Percentiles rank a stretch among this genome's conserved stretches.
Evolutionary conservation across 2,113 vertebrate genomes (phyloP).

Genomic region (Sebastes fasciatus): DNA sequence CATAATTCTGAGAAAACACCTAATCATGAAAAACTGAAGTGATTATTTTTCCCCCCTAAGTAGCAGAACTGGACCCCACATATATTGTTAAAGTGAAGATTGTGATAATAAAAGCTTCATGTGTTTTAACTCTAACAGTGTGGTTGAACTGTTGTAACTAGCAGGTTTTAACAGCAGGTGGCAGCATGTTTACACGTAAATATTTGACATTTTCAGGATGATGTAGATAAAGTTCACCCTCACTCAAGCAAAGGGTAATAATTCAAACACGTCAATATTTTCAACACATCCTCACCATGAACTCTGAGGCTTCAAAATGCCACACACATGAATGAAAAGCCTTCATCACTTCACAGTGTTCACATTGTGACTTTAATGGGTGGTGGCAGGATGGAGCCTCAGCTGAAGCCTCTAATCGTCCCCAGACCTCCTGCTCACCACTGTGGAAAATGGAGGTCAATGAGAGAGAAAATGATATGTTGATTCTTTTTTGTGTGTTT

Average conservation of each 20-base stretch:
- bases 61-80: too few species aligned
- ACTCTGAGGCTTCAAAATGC: background rate
- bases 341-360: slow-evolving; percentile 2
- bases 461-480: slow-evolving; percentile 65
- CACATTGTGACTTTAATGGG: slow-evolving; percentile 46
- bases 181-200: slow-evolving; percentile 35
- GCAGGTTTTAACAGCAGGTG: slow-evolving; percentile 52
- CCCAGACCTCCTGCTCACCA: slow-evolving; percentile 66
- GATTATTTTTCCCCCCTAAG: too few species aligned
- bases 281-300: background rate
- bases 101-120: background rate
- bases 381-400: slow-evolving; percentile 61
- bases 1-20: background rate
- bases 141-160: background rate
- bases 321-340: background rate
- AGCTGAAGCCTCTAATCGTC: slow-evolving; percentile 69
- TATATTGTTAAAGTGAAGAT: background rate
- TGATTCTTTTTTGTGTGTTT: slow-evolving; percentile 12
- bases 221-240: background rate
- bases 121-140: background rate
- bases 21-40: background rate
- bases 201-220: background rate
- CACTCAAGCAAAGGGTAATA: background rate
- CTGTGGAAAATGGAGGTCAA: slow-evolving; percentile 74
- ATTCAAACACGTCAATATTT: background rate